Percentiles rank a stretch among this genome's conserved stretches.
These are phyloP conservation scores for Aleiodes alternator DNA, from an alignment of 2,888 invertebrate species.

Conservation along the genomic window DNA sequence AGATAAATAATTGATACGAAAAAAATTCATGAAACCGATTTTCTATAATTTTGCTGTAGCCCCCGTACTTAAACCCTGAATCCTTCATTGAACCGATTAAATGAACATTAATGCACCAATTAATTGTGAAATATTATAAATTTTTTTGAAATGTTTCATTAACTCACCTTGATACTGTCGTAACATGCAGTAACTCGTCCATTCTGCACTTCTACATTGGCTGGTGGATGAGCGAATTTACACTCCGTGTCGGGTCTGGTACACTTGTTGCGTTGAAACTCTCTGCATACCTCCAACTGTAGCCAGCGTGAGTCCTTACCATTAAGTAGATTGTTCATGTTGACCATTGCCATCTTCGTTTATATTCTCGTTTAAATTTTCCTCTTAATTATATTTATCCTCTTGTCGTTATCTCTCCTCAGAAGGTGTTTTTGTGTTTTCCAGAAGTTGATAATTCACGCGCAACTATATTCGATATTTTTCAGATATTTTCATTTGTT, in stretches of 20 bases:
- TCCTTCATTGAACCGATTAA: too few relatives aligned
- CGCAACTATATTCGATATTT: too few relatives aligned
- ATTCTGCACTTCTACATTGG: conserved; percentile 99
- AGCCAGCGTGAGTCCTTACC: conserved; percentile 99
- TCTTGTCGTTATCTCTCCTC: neutral
- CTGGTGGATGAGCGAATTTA: conserved; percentile 99
- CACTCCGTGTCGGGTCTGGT: conserved; percentile 99
- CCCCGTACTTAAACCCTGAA: too few relatives aligned
- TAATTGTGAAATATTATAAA: neutral
- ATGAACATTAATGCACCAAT: neutral
- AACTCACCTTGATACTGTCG: conserved; percentile 99
- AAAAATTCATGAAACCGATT: too few relatives aligned
- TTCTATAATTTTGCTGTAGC: too few relatives aligned
- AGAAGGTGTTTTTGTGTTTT: too few relatives aligned
- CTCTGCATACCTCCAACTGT: conserved; percentile 99
- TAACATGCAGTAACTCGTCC: conserved; percentile 99
- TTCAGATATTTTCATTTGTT: too few relatives aligned
- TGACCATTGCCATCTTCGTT: conserved; percentile 89
- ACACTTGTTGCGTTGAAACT: conserved; percentile 99
- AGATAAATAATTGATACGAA: too few relatives aligned
- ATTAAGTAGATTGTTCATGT: conserved; percentile 97
- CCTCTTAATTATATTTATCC: conserved; percentile 29
- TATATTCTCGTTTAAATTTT: conserved; percentile 55
- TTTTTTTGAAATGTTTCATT: conserved; percentile 1
- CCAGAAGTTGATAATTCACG: too few relatives aligned